Evolutionary conservation across 2,113 vertebrate species (phyloP).

Genomic region (Burhinus bistriatus): DNA sequence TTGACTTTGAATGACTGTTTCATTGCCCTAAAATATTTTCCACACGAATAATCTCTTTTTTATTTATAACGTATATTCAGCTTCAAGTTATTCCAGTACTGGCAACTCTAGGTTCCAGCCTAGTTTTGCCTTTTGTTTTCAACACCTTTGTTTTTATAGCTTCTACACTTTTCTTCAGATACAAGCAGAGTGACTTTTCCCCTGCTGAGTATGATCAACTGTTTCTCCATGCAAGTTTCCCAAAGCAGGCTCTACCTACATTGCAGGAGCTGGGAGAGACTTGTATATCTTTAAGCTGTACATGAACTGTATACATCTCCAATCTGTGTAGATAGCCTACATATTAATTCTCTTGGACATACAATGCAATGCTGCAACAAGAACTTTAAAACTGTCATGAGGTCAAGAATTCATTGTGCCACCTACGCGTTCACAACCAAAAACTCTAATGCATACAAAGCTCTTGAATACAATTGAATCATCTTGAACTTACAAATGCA

Average conservation of each 20-base stretch:
- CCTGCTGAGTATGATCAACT: not conserved
- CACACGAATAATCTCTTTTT: not conserved
- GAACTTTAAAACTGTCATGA: not conserved
- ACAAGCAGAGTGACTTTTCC: not conserved
- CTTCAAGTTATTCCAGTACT: constrained; percentile 28
- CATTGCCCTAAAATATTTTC: constrained; percentile 52
- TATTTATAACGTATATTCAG: constrained; percentile 41
- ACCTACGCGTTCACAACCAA: not conserved
- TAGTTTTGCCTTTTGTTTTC: constrained; percentile 29
- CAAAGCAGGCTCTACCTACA: not conserved
- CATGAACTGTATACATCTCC: not conserved
- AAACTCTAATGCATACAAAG: not conserved
- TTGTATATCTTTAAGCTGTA: not conserved
- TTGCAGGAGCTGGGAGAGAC: not conserved
- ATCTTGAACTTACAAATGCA: not conserved
- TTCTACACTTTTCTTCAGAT: not conserved
- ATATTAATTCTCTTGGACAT: not conserved
- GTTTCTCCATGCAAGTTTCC: not conserved
- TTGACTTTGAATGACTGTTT: constrained; percentile 54
- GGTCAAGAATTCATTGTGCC: not conserved
- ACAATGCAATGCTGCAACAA: not conserved
- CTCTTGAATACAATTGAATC: not conserved
- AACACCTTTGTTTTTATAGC: not conserved
- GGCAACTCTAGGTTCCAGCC: not conserved
- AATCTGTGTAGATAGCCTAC: not conserved